Evolutionary conservation across 1,140 invertebrate genomes (phyloP).

Genomic region (Dreissena rostriformis): DNA sequence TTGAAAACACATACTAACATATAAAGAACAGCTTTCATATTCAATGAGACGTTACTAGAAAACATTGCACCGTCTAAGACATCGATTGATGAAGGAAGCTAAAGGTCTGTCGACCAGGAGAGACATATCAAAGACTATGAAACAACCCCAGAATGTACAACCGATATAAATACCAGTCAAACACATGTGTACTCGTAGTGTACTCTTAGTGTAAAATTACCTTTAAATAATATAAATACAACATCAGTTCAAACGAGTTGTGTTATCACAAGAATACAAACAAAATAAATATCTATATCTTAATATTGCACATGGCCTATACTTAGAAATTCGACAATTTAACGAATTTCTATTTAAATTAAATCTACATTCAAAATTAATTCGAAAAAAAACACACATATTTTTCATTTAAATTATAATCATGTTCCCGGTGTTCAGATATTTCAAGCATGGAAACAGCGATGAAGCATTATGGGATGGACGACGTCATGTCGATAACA

Average conservation of each 20-base stretch:
- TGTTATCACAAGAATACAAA: conserved; percentile 52
- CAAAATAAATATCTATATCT: conserved; percentile 52
- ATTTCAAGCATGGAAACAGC: conserved; percentile 33
- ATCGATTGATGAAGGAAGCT: background rate
- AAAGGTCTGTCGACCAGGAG: conserved; percentile 15
- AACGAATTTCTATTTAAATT: conserved; percentile 2
- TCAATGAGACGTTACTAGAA: too few relatives aligned
- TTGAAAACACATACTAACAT: conserved; percentile 9
- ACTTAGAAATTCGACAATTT: conserved; percentile 39
- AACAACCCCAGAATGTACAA: conserved; percentile 55
- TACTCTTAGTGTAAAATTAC: too few relatives aligned
- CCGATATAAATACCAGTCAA: conserved; percentile 16
- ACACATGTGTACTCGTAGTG: background rate
- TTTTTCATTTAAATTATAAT: conserved; percentile 2
- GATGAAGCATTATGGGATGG: conserved; percentile 36
- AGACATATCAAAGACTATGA: conserved; percentile 40
- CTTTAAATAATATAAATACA: conserved; percentile 51
- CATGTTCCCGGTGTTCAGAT: conserved; percentile 18
- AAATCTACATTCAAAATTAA: background rate
- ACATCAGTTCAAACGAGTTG: conserved; percentile 27
- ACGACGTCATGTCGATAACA: conserved; percentile 16
- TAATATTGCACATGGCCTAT: conserved; percentile 55
- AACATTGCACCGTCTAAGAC: too few relatives aligned
- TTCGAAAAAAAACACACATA: conserved; percentile 27
- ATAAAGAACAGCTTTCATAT: background rate